Evolutionary conservation across 2,797 vertebrate genomes (phyloP).

Genomic region (Phaenicophaeus curvirostris): DNA sequence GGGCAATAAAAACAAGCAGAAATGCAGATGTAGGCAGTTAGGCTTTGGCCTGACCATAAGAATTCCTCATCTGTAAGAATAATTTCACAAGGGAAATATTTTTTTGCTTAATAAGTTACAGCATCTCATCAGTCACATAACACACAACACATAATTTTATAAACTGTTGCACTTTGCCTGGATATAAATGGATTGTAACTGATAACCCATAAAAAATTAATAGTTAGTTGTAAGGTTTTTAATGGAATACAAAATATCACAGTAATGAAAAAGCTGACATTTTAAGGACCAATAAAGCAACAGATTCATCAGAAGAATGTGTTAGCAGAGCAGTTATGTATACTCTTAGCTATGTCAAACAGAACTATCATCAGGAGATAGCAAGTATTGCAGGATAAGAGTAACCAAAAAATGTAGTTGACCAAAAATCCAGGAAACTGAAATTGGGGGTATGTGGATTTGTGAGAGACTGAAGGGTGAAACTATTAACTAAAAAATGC

Average conservation of each 20-base stretch:
- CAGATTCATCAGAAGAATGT: conserved; percentile 1
- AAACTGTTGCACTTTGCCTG: conserved; percentile 33
- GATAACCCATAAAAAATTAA: conserved; percentile 54
- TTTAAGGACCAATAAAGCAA: conserved; percentile 29
- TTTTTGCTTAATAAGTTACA: conserved; percentile 25
- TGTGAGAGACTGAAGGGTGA: background rate
- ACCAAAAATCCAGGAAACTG: background rate
- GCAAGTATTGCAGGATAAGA: background rate
- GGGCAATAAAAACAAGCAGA: background rate
- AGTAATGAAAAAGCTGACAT: conserved; percentile 29
- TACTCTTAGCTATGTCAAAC: background rate
- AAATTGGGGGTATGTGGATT: background rate
- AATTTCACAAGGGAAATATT: conserved; percentile 29
- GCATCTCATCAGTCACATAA: background rate
- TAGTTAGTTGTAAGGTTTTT: conserved; percentile 24
- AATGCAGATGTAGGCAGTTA: background rate
- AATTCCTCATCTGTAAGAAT: conserved; percentile 5
- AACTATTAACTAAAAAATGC: background rate
- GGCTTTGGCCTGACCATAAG: background rate
- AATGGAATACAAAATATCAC: background rate
- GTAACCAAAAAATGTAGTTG: background rate
- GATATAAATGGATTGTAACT: conserved; percentile 43
- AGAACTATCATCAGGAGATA: background rate
- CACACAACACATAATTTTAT: background rate
- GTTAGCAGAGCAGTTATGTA: background rate